Base-by-base conservation (phyloP, 2,888 invertebrate genomes). In the Drosophila robusta region DNA sequence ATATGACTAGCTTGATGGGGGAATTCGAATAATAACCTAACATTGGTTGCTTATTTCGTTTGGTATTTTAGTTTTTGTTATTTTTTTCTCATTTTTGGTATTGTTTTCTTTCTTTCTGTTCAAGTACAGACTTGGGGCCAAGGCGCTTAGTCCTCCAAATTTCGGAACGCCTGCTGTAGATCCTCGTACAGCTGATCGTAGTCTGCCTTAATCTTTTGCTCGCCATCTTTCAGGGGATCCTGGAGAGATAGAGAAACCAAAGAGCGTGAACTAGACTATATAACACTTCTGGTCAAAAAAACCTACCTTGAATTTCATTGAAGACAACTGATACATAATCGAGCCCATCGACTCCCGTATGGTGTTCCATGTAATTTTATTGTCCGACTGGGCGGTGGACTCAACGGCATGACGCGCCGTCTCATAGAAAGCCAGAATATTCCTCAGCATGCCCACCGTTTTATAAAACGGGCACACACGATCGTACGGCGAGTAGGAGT, bases 391-490 rank as follows among this genome's bases (percentile, higher is more conserved):
- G 57, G 99, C 97, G 32, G 99, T 99, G 68, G 97, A 95, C 93
- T 99, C 99, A 0, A 99, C 98, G 0, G 98, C 97, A 92, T 99
- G 98, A 54, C 97, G 95, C 38, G 99, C 96, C 96, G 98, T 95
- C 93, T 99, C 99, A 93, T 99, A 99, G 93, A 99, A 98, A 56
- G 97, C 94, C 90, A 99, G 97, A 93, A 99, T 98, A 94, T 99
- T 99, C 91, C 95, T 95, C 91, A 99, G 93, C 99, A 99, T 99
- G 82, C 98, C 99, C 65, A 98, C 98, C 0, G 99, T 99, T 94
- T 99, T 99, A 94, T 99, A 99, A 94, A 99, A 99, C 80, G 99
- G 99, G 91, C 99, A 99, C 94, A 98, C 99, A 60, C 99, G 95
- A 93, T 98, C 98, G 93, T 98, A 98, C 0, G 96, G 93, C 1